Evolutionary conservation across 2,113 vertebrate genomes (phyloP), one percentile per base, ranked within the genome.

Genomic region (Cavia aperea): DNA sequence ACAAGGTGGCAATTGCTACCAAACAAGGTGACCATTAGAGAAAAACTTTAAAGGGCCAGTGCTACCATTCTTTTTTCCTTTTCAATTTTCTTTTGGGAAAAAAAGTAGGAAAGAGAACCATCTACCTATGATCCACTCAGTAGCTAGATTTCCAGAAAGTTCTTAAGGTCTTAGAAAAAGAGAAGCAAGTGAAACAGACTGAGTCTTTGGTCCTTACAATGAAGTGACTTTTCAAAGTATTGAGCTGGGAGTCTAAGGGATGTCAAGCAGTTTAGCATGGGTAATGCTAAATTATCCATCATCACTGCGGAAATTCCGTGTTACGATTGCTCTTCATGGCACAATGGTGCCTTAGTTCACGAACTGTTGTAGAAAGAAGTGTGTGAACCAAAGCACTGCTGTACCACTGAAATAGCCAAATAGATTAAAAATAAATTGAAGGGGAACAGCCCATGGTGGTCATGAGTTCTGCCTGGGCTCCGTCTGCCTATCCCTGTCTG

Each of bases 81-180:
- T 86, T 54, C 77, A 84, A 10, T 65, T 87, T 92, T 60, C 54
- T 70, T 93, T 87, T 84, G 63, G 49, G 31, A 51, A 54, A 83
- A 85, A 93, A 95, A 73, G 60, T 86, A 79, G 65, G 36, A 73
- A 86, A 51, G 79, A 68, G 43, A 70, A 31, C 39, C 62, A 18
- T 88, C 92, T 85, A 60, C 72, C 49, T 68, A 39, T 56, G 73
- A 62, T 82, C 58, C 49, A 56, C 49, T 68, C 46, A 49, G 70
- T 51, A 86, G 68, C 51, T 58, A 81, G 56, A 66, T 94, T 93
- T 90, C 66, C 91, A 68, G 33, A 79, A 85, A 85, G 65, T 70
- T 51, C 62, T 90, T 82, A 89, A 79, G 21, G 54, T 65, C 51
- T 66, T 90, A 78, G 84, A 39, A 73, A 81, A 68, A 93, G 66